phyloP scores from a whole-genome alignment of 2,113 vertebrate genomes.

The Sphaerodactylus townsendi region DNA sequence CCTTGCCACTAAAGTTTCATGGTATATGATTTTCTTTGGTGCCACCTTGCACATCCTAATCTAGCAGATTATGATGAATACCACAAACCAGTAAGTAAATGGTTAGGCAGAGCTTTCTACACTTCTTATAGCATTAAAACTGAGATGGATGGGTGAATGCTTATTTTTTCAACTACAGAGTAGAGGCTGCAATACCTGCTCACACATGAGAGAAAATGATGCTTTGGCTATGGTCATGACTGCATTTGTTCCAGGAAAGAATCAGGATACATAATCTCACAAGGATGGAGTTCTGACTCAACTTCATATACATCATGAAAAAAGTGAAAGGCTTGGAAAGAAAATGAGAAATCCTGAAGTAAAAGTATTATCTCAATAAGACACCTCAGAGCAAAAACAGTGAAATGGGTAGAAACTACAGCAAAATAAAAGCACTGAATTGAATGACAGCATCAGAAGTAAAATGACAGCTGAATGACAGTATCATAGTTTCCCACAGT shows the following conservation, averaged over 20 bases:
- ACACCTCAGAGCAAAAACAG: background rate
- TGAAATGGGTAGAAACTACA: background rate
- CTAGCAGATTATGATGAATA: background rate
- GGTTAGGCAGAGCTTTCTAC: constrained; percentile 9
- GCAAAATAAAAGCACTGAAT: background rate
- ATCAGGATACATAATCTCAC: too few relatives aligned
- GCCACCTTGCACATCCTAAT: background rate
- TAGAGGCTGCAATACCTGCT: background rate
- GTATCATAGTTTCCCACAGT: background rate
- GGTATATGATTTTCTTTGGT: background rate
- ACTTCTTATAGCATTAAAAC: background rate
- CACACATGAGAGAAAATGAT: background rate
- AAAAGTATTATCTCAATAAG: background rate
- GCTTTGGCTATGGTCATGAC: background rate
- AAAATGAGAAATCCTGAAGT: background rate
- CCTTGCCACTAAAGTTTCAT: constrained; percentile 32
- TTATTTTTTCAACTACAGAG: background rate
- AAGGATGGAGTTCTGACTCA: background rate
- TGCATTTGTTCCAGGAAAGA: background rate
- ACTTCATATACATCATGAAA: background rate
- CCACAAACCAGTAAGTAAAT: background rate
- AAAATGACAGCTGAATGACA: background rate
- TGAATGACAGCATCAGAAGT: background rate
- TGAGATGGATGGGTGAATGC: background rate
- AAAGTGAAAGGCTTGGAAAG: background rate